Base-by-base conservation (phyloP, 2,888 invertebrate genomes). In the Argyresthia albistria region DNA sequence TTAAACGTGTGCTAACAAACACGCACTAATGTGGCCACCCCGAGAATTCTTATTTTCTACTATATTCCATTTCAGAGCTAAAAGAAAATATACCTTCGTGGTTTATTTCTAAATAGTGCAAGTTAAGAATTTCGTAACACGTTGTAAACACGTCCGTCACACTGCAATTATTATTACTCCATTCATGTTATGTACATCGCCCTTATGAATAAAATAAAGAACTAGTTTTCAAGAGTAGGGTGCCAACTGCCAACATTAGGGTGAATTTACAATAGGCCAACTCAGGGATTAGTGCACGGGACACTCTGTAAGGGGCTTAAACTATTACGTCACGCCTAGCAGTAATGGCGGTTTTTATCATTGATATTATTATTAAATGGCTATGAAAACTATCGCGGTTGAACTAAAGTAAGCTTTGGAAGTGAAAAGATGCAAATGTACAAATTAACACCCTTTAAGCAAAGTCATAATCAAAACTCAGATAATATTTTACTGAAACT, bases 221-320 rank as follows among this genome's bases (percentile, higher is more conserved):
- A 9, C 12, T 9, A 14, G 48, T 39, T 12, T 47, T 35, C 47
- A 12, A 47, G 48, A 36, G 48, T 36, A 70, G 76, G 81, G 70
- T 65, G 69, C 62, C 59, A 62, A 54, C 61, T 65, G 69, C 62
- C 59, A 62, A 54, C 61, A 62, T 59, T 66, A 67, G 73, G 72
- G 84, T 80, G 71, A 60, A 63, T 60, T 61, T 63, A 83, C 78
- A 82, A 83, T 79, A 60, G 73, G 61, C 61, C 56, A 60, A 64
- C 63, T 11, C 25, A 10, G 39, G 81, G 81, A 81, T 82, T 80
- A 81, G 69, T 67, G 59, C 63, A 64, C 66, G 61, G 43, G 43
- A 51, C 63, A 64, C 69, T 76, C 70, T 72, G 69, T 67, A 69
- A 69, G 71, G 75, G 73, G 80, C 76, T 84, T 81, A 84, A 73